Percentiles rank a stretch among this genome's conserved stretches.
Conservation (phyloP, 2,888 invertebrate genomes). For the Cremastinae sp. region DNA sequence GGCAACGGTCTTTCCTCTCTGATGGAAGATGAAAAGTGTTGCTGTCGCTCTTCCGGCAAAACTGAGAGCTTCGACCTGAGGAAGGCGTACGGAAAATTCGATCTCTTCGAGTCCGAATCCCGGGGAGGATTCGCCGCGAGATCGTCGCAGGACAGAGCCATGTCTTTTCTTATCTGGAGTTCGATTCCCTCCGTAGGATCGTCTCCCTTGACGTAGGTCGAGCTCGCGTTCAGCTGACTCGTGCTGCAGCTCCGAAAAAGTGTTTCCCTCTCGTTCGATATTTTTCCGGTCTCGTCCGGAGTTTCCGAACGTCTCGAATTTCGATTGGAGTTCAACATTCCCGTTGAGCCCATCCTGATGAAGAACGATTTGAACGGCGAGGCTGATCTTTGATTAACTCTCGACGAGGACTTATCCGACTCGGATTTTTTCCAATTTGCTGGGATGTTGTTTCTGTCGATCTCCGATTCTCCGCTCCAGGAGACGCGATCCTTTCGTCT, state of each 20-base stretch:
- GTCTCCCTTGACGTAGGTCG: conserved; percentile 87
- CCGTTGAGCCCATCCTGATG: conserved; percentile 88
- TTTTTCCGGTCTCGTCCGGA: conserved; percentile 78
- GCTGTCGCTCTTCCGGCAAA: conserved; percentile 86
- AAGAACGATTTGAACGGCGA: conserved; percentile 88
- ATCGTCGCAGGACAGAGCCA: conserved; percentile 78
- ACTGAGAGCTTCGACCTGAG: conserved; percentile 88
- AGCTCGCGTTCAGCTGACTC: conserved; percentile 85
- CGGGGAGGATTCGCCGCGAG: conserved; percentile 70
- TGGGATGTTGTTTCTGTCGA: conserved; percentile 8
- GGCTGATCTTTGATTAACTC: conserved; percentile 82
- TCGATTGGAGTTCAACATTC: conserved; percentile 85
- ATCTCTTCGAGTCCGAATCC: conserved; percentile 78
- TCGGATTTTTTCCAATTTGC: conserved; percentile 49
- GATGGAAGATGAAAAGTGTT: conserved; percentile 54
- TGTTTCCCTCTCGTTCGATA: conserved; percentile 80
- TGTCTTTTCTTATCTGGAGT: conserved; percentile 80
- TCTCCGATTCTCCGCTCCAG: conserved; percentile 61
- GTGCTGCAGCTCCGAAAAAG: conserved; percentile 90
- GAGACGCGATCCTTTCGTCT: conserved; percentile 61
- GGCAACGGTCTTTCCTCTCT: conserved; percentile 81
- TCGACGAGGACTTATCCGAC: conserved; percentile 70
- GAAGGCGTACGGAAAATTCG: conserved; percentile 89
- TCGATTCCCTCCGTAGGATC: conserved; percentile 91
- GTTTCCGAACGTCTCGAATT: conserved; percentile 77